Conservation (phyloP, 2,113 vertebrate genomes). For the Lamprotornis superbus region DNA sequence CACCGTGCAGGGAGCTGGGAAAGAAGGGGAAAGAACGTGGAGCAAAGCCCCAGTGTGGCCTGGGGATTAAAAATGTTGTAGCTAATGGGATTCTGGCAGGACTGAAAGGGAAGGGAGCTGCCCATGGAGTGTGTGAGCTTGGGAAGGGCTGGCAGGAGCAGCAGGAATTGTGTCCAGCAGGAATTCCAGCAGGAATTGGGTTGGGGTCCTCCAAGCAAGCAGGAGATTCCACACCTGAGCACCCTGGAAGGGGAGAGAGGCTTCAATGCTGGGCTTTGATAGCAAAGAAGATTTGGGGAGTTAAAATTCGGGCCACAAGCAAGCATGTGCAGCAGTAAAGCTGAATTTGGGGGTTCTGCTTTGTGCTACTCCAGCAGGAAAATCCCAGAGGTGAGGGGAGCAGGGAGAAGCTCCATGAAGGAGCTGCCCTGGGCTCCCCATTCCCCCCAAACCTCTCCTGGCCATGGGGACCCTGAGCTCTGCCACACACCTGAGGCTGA, state of each 20-base stretch:
- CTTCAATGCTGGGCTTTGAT: accelerated
- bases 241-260: background rate
- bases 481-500: background rate
- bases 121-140: background rate
- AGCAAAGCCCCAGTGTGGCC: background rate
- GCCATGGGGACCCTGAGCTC: accelerated
- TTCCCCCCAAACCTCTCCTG: too few relatives aligned
- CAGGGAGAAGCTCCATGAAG: accelerated
- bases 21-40: background rate
- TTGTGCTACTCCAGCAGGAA: background rate
- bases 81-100: background rate
- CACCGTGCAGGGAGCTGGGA: background rate
- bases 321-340: background rate
- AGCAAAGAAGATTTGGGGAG: background rate
- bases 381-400: background rate
- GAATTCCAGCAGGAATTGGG: too few relatives aligned
- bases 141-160: background rate
- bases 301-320: background rate
- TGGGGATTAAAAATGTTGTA: background rate
- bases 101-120: background rate
- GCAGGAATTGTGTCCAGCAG: background rate
- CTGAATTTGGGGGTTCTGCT: background rate
- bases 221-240: background rate
- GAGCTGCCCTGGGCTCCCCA: background rate
- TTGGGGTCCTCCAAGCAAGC: background rate